A percentile compares a stretch with the other conserved stretches of the same genome.
Conservation (phyloP, 2,888 invertebrate species). For the Macrosoma leucophasiata region DNA sequence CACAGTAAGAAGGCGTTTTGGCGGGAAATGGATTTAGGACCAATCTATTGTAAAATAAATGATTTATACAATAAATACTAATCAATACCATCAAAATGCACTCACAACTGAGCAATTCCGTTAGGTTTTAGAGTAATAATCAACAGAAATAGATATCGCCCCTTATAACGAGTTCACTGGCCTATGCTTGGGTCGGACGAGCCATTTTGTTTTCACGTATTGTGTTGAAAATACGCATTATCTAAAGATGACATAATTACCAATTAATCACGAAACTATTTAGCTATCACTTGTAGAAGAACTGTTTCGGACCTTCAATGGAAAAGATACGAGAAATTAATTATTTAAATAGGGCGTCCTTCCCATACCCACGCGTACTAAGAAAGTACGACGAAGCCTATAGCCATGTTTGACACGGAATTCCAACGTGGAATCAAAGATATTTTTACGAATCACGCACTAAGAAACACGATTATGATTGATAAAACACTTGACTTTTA, state of each 20-base stretch:
- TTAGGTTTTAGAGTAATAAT: slow-evolving; percentile 30
- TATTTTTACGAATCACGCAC: slow-evolving; percentile 45
- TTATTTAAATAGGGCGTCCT: slow-evolving; percentile 69
- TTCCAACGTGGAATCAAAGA: slow-evolving; percentile 71
- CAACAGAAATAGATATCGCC: slow-evolving; percentile 55
- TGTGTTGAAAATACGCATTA: slow-evolving; percentile 73
- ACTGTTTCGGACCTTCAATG: slow-evolving; percentile 59
- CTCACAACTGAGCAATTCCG: slow-evolving; percentile 27
- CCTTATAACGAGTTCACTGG: slow-evolving; percentile 71
- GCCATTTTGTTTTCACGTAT: slow-evolving; percentile 76
- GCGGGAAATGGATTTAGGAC: slow-evolving; percentile 64
- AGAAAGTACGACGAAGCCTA: slow-evolving; percentile 68
- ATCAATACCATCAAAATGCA: slow-evolving; percentile 23
- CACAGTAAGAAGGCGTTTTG: slow-evolving; percentile 66
- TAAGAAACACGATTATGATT: slow-evolving; percentile 47
- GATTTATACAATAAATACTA: slow-evolving; percentile 20
- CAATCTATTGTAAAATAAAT: no score
- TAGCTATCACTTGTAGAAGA: slow-evolving; percentile 67
- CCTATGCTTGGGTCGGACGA: slow-evolving; percentile 71
- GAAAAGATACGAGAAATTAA: slow-evolving; percentile 72
- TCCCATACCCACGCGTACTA: slow-evolving; percentile 71
- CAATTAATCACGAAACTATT: slow-evolving; percentile 60
- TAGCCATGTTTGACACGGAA: slow-evolving; percentile 74
- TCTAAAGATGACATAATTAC: slow-evolving; percentile 61
- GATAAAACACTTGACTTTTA: slow-evolving; percentile 48